phyloP scores from a whole-genome alignment of 2,113 vertebrate species.

The Melanostigma gelatinosum region DNA sequence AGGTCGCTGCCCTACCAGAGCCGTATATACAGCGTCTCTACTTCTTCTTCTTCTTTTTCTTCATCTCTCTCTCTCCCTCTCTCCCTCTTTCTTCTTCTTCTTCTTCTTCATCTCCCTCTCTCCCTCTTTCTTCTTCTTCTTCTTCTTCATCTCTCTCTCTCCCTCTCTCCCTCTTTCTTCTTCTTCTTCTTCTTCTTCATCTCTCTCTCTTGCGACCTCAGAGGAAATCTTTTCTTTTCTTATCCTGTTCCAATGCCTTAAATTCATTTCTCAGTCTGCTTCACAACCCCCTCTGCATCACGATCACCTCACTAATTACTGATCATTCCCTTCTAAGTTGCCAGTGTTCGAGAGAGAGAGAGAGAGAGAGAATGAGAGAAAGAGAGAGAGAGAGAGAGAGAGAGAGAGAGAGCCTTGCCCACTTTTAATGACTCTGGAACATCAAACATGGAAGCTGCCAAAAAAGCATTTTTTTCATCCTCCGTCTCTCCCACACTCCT shows the following conservation, averaged over 20 bases:
- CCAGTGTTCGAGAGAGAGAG: background rate
- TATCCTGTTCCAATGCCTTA: slow-evolving; percentile 15
- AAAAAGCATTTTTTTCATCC: slow-evolving; percentile 21
- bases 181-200: no score
- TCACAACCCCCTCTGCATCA: background rate
- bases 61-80: background rate
- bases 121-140: no score
- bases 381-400: background rate
- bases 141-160: background rate
- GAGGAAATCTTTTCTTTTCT: slow-evolving; percentile 15
- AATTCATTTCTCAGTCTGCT: slow-evolving; percentile 5
- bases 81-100: background rate
- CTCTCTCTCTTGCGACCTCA: background rate
- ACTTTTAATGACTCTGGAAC: slow-evolving; percentile 68
- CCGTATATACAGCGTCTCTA: no score
- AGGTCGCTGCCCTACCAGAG: no score
- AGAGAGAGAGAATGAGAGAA: background rate
- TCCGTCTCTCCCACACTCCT: slow-evolving; percentile 2
- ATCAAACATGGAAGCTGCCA: slow-evolving; percentile 64
- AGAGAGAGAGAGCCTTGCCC: slow-evolving; percentile 18
- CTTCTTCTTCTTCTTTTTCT: no score
- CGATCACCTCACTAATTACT: slow-evolving; percentile 51
- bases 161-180: background rate
- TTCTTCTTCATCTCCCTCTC: no score
- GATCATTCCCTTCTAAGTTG: slow-evolving; percentile 37